Evolutionary conservation across 2,888 invertebrate species (phyloP), one percentile per base, ranked within the genome.

Genomic region (Rhagophthalmus giganteus): DNA sequence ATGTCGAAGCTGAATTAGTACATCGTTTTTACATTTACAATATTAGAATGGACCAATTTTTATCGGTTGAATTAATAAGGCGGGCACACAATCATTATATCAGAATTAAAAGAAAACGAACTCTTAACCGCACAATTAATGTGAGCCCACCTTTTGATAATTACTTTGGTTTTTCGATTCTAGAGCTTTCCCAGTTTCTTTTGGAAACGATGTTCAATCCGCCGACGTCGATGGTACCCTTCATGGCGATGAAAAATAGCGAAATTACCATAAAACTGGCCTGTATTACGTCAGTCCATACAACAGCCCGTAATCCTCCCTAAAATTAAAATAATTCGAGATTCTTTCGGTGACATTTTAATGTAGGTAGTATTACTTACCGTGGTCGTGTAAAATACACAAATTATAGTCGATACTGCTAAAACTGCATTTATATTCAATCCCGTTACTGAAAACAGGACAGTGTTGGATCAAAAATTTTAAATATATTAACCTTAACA

Each of bases 391-490:
- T 93, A 93, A 71, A 93, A 89, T 67, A 90, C 86, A 78, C 92
- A 90, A 59, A 91, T 88, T 60, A 81, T 73, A 70, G 91, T 91
- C 1, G 91, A 88, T 28, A 89, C 82, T 1, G 91, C 86, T 1
- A 91, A 90, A 10, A 91, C 85, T 26, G 88, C 76, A 71, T 91
- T 88, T 28, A 91, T 81, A 63, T 87, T 84, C 5, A 91, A 81
- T 33, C 91, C 92, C 53, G 92, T 92, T 12, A 93, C 93, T 90
- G 76, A 57, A 82, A 74, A 8, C 10, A 16, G 7, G 3, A 5
- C 20, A 7, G 20, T 20, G 2, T 25, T 2, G 1, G 16, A 30
- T 10, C 9, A 30, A 5, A 11, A 9, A 11, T 30, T 30, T 7
- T 10, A 11, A 11, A 7, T 3, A 2, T 10, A 30, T 7, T 7